A percentile compares a stretch with the other conserved stretches of the same genome.
These are phyloP conservation scores for Cepphus grylle DNA, from an alignment of 2,113 vertebrate genomes.

Conservation along the genomic window DNA sequence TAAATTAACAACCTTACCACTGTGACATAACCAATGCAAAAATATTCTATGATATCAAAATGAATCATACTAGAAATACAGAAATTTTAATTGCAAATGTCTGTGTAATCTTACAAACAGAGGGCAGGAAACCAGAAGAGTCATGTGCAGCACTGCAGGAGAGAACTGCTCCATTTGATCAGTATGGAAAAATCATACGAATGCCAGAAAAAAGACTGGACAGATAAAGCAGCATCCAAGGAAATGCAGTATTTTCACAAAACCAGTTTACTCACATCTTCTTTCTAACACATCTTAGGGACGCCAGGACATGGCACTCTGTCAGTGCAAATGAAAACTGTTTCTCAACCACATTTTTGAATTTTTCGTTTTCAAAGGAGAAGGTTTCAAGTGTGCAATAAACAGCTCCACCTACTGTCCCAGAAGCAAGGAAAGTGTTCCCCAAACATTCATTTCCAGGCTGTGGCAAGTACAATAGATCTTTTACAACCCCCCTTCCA, in stretches of 20 bases:
- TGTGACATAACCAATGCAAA: not conserved
- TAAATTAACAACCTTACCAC: not conserved
- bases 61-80: not conserved
- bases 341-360: not conserved
- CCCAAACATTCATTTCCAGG: not conserved
- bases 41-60: not conserved
- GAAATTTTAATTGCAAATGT: not conserved
- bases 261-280: not conserved
- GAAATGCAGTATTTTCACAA: not conserved
- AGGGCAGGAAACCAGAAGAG: not conserved
- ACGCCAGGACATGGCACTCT: not conserved
- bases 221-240: not conserved
- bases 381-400: not conserved
- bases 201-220: not conserved
- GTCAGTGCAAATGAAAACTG: not conserved
- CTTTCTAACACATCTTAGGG: not conserved
- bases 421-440: not conserved
- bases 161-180: not conserved
- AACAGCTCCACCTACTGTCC: constrained; percentile 60
- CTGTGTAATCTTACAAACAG: not conserved
- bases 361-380: not conserved
- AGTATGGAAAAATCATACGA: not conserved
- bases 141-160: not conserved
- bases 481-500: not conserved
- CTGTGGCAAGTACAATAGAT: not conserved